A percentile compares a stretch with the other conserved stretches of the same genome.
phyloP scores from a whole-genome alignment of 2,797 vertebrate genomes.

The Sebastes wilsoni region DNA sequence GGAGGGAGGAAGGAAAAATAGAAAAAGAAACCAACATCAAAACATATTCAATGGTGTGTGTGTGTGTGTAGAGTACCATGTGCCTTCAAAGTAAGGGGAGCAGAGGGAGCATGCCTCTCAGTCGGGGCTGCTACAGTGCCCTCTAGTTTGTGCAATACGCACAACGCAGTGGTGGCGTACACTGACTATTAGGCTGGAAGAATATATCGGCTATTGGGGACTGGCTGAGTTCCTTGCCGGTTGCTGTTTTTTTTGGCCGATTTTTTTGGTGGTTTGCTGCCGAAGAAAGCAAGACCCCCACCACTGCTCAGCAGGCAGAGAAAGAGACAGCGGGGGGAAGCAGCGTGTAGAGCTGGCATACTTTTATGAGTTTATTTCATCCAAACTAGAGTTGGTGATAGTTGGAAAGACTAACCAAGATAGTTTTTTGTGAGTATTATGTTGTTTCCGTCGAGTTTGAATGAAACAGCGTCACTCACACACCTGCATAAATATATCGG shows the following conservation, averaged over 20 bases:
- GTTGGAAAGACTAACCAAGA: no score
- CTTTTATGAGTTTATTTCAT: no score
- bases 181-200: neutral
- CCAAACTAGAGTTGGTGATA: no score
- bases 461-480: neutral
- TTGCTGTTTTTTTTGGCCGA: neutral
- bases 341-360: no score
- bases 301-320: no score
- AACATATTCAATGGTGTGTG: slow-evolving; percentile 4
- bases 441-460: neutral
- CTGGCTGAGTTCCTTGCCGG: no score
- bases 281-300: neutral
- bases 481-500: no score
- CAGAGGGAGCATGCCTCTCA: neutral
- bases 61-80: slow-evolving; percentile 29
- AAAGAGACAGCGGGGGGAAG: no score
- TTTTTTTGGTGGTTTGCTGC: neutral
- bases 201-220: neutral
- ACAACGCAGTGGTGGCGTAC: neutral
- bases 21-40: slow-evolving; percentile 31
- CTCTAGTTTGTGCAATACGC: slow-evolving; percentile 1
- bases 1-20: slow-evolving; percentile 26
- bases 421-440: no score
- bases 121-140: neutral
- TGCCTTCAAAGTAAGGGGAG: slow-evolving; percentile 63